Percentiles rank a stretch among this genome's conserved stretches.
These are phyloP conservation scores for Muscicapa striata DNA, from an alignment of 2,797 vertebrate genomes.

Conservation along the genomic window DNA sequence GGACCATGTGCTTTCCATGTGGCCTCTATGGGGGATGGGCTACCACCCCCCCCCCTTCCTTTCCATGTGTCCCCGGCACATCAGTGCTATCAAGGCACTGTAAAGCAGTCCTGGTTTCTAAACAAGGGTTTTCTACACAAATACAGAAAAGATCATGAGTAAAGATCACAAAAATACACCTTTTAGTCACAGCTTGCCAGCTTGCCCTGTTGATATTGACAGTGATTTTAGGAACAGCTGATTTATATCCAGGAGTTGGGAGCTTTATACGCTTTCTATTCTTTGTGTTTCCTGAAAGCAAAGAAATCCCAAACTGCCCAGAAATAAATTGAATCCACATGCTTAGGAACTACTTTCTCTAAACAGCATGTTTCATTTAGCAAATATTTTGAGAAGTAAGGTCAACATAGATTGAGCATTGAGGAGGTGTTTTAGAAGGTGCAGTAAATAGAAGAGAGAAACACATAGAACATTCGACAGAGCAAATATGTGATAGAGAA, in stretches of 20 bases:
- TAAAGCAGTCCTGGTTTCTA: background rate
- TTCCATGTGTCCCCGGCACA: too few species aligned
- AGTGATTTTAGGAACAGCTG: background rate
- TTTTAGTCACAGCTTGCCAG: background rate
- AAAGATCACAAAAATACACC: background rate
- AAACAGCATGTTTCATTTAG: background rate
- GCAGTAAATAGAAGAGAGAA: background rate
- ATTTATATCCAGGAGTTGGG: background rate
- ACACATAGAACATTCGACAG: background rate
- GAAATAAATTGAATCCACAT: background rate
- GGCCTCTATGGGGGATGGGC: too few species aligned
- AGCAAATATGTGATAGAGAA: background rate
- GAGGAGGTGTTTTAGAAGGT: background rate
- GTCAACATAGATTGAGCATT: background rate
- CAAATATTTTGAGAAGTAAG: slow-evolving; percentile 11
- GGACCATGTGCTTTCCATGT: too few species aligned
- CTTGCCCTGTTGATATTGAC: background rate
- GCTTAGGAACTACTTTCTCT: background rate
- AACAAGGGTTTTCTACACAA: background rate
- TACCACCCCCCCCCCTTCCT: too few species aligned
- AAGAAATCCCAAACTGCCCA: background rate
- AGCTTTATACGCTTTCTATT: background rate
- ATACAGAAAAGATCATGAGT: background rate
- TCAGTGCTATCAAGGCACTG: background rate
- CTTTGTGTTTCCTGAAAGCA: background rate